Evolutionary conservation across 2,888 invertebrate species (phyloP), one percentile per base, ranked within the genome.

Genomic region (Rutpela maculata): DNA sequence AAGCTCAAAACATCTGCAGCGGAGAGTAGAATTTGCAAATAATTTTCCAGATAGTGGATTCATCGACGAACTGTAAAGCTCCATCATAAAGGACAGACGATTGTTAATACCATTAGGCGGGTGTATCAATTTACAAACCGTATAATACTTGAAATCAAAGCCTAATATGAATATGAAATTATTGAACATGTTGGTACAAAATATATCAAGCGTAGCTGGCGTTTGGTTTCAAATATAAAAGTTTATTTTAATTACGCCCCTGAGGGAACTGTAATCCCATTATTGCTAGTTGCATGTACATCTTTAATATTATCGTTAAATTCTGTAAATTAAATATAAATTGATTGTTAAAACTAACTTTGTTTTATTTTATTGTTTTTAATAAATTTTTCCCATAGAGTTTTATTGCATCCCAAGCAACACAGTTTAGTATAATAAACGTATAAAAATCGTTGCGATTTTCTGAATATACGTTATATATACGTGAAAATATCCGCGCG

Each of bases 101-200:
- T 67, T 67, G 56, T 55, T 67, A 67, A 67, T 67, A 22, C 67
- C 55, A 67, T 67, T 67, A 67, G 43, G 43, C 12, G 19, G 65
- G 43, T 65, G 67, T 67, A 26, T 56, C 67, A 67, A 55, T 67
- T 56, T 67, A 65, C 35, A 67, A 19, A 19, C 43, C 26, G 65
- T 65, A 38, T 43, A 63, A 17, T 65, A 67, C 19, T 56, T 22
- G 55, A 67, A 50, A 67, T 67, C 67, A 67, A 67, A 67, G 67
- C 67, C 26, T 31, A 56, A 56, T 67, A 56, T 31, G 67, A 18
- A 56, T 26, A 38, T 38, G 56, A 55, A 67, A 67, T 67, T 55
- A 67, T 56, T 11, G 50, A 26, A 19, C 22, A 19, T 43, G 26
- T 19, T 65, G 65, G 43, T 65, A 19, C 50, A n/a, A 1, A 50